Percentiles rank a stretch among this genome's conserved stretches.
phyloP scores from a whole-genome alignment of 2,113 vertebrate species.

The Vombatus ursinus region DNA sequence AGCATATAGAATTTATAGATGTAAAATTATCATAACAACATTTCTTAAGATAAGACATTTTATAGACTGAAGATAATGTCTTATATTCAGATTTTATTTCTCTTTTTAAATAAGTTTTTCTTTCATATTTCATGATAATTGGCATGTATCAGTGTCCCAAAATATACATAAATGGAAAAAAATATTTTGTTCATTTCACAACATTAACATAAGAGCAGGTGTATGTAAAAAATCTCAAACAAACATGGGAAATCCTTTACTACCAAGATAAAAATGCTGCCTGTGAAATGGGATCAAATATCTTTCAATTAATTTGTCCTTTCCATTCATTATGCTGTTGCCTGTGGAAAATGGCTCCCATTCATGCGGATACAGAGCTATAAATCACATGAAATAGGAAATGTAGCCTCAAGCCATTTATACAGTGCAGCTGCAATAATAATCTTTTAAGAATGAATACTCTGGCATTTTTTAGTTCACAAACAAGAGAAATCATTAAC shows the following conservation, averaged over 20 bases:
- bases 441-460: constrained; percentile 65
- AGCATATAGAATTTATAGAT: not conserved
- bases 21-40: not conserved
- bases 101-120: not conserved
- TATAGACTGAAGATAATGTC: not conserved
- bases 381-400: constrained; percentile 80
- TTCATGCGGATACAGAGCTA: constrained; percentile 53
- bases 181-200: not conserved
- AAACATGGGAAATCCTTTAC: constrained; percentile 53
- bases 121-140: not conserved
- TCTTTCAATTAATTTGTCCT: constrained; percentile 47
- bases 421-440: constrained; percentile 72
- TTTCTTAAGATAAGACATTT: constrained; percentile 14
- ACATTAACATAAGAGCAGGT: not conserved
- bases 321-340: constrained; percentile 58
- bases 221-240: not conserved
- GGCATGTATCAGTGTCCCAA: not conserved
- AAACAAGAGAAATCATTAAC: constrained; percentile 68
- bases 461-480: constrained; percentile 42
- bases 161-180: not conserved
- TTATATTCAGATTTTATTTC: not conserved
- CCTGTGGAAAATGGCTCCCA: constrained; percentile 67
- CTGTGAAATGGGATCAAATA: constrained; percentile 1
- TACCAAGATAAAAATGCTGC: not conserved
- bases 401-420: constrained; percentile 62